phyloP scores from a whole-genome alignment of 2,888 invertebrate genomes.

The Athrips mouffetella region DNA sequence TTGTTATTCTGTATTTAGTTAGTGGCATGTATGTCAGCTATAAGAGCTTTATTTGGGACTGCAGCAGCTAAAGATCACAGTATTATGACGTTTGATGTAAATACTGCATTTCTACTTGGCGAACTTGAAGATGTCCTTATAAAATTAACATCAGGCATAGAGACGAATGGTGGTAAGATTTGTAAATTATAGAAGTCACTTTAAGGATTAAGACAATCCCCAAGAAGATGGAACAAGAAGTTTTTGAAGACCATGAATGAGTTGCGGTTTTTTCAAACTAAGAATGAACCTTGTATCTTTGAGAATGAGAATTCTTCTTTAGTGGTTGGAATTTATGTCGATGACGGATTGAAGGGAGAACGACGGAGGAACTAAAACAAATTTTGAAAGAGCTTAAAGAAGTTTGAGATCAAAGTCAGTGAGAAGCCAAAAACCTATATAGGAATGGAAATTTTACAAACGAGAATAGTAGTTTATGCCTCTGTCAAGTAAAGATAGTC shows the following conservation, averaged over 20 bases:
- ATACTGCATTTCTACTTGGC: conserved; percentile 26
- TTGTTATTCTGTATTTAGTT: background rate
- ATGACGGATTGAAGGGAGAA: conserved; percentile 8
- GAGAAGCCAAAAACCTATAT: conserved; percentile 8
- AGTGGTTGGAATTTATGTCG: conserved; percentile 10
- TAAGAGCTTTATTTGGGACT: background rate
- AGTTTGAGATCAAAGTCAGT: conserved; percentile 10
- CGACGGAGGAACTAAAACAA: background rate
- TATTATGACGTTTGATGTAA: conserved; percentile 16
- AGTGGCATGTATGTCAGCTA: background rate
- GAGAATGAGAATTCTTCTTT: background rate
- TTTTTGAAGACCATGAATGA: conserved; percentile 3
- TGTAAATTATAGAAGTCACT: conserved; percentile 17
- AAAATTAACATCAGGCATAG: conserved; percentile 12
- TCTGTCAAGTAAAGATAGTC: too few relatives aligned
- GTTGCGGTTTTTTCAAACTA: background rate
- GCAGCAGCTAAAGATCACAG: background rate
- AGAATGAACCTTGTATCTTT: conserved; percentile 8
- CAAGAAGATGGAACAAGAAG: conserved; percentile 10
- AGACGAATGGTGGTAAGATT: background rate
- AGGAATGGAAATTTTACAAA: conserved; percentile 6
- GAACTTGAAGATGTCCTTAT: conserved; percentile 20
- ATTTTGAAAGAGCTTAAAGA: background rate
- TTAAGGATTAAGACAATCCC: conserved; percentile 16
- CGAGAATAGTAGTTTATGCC: too few relatives aligned